phyloP scores from a whole-genome alignment of 2,888 invertebrate species.

The Lithosia quadra region DNA sequence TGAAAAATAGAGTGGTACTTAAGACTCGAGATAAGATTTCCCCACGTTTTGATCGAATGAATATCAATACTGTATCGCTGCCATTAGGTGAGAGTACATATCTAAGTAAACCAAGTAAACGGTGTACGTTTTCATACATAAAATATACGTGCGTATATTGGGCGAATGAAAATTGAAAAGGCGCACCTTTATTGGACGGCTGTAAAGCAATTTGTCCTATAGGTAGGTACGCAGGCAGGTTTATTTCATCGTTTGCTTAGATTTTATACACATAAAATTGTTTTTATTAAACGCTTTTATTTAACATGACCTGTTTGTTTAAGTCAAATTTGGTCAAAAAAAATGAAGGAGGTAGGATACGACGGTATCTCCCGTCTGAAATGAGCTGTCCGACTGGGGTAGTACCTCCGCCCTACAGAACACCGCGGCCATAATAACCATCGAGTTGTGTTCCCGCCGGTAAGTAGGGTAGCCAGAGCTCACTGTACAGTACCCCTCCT shows the following conservation, averaged over 20 bases:
- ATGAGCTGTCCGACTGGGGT: too few species aligned
- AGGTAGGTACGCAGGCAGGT: constrained; percentile 13
- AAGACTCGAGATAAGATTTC: constrained; percentile 3
- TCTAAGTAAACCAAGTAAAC: not conserved
- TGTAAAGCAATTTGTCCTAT: constrained; percentile 31
- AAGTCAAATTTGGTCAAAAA: too few species aligned
- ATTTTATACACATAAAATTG: constrained; percentile 28
- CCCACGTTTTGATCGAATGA: not conserved
- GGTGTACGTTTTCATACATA: constrained; percentile 14
- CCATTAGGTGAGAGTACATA: not conserved
- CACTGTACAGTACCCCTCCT: too few species aligned
- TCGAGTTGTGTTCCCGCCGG: too few species aligned
- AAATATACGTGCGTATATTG: constrained; percentile 15
- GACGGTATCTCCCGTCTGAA: too few species aligned
- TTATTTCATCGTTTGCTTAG: constrained; percentile 21
- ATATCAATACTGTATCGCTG: not conserved
- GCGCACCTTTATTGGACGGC: constrained; percentile 37
- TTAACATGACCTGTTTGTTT: too few species aligned
- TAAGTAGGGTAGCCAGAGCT: too few species aligned
- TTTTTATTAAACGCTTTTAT: too few species aligned
- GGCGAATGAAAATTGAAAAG: constrained; percentile 33
- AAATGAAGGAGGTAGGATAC: too few species aligned
- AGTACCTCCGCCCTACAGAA: too few species aligned
- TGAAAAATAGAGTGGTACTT: not conserved
- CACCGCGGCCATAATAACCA: too few species aligned